Conservation (phyloP, 2,113 vertebrate species). For the Mola mola region DNA sequence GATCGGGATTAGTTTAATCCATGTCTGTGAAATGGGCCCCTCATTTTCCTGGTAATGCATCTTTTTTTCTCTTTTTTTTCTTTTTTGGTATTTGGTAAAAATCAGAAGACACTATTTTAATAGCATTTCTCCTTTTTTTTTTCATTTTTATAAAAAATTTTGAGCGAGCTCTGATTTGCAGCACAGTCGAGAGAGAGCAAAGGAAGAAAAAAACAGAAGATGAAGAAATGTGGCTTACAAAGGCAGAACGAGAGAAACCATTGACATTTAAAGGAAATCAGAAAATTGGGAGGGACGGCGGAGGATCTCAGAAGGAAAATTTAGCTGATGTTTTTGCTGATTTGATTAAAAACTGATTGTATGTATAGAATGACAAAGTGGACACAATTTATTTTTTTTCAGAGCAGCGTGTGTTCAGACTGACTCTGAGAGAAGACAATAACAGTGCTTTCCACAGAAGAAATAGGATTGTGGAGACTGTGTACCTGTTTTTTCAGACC, state of each 20-base stretch:
- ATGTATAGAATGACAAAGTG: conserved; percentile 40
- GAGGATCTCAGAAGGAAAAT: conserved; percentile 19
- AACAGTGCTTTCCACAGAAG: conserved; percentile 29
- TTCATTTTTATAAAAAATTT: conserved; percentile 1
- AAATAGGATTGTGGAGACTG: conserved; percentile 20
- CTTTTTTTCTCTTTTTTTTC: neutral
- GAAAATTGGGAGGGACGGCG: conserved; percentile 6
- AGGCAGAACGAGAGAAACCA: conserved; percentile 16
- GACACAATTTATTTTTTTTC: conserved; percentile 30
- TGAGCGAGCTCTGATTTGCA: too few relatives aligned
- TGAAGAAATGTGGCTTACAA: too few relatives aligned
- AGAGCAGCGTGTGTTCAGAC: conserved; percentile 20
- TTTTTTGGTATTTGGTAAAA: neutral
- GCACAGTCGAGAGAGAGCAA: conserved; percentile 4
- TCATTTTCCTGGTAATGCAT: conserved; percentile 52
- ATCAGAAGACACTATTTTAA: conserved; percentile 12
- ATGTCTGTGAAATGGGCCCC: conserved; percentile 58
- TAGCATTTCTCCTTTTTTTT: conserved; percentile 4
- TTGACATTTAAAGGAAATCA: conserved; percentile 43
- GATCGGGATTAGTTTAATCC: conserved; percentile 71
- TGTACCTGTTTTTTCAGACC: conserved; percentile 29
- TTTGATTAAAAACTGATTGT: conserved; percentile 64
- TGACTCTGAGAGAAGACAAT: neutral
- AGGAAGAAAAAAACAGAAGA: conserved; percentile 10
- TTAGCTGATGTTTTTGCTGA: too few relatives aligned